These are phyloP conservation scores for Mystacornis crossleyi DNA, from an alignment of 2,113 vertebrate genomes.

Conservation along the genomic window DNA sequence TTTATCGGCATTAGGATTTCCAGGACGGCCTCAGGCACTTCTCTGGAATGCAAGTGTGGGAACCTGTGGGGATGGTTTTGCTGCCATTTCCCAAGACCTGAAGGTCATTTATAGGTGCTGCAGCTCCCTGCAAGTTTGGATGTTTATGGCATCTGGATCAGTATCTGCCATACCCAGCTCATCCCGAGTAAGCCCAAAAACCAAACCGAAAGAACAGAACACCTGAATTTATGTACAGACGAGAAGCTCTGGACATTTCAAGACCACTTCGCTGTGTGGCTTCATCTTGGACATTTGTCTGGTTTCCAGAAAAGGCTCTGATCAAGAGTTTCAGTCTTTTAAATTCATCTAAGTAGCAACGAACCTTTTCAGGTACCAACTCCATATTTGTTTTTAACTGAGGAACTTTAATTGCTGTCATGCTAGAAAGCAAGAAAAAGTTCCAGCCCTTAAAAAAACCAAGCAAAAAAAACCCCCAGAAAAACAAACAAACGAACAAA, in stretches of 20 bases:
- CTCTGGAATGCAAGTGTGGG: not conserved
- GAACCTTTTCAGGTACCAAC: not conserved
- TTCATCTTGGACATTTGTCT: not conserved
- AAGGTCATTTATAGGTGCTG: not conserved
- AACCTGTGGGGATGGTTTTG: not conserved
- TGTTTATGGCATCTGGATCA: not conserved
- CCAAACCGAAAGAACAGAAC: not conserved
- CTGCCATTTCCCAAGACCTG: not conserved
- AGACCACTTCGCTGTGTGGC: not conserved
- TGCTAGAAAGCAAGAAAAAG: not conserved
- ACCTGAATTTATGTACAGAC: not conserved
- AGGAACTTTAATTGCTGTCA: not conserved
- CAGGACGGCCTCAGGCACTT: not conserved
- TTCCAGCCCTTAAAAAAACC: not conserved
- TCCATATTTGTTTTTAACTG: not conserved
- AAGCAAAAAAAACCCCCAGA: not conserved
- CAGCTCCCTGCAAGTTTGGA: not conserved
- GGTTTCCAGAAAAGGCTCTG: not conserved
- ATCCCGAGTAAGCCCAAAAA: not conserved
- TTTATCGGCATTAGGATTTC: not conserved
- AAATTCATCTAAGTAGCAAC: not conserved
- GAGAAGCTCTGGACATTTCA: not conserved
- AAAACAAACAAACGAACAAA: not conserved
- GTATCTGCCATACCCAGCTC: not conserved
- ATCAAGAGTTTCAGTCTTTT: not conserved